Evolutionary conservation across 2,888 invertebrate genomes (phyloP), one percentile per base, ranked within the genome.

Genomic region (Eumerus sabulonum): DNA sequence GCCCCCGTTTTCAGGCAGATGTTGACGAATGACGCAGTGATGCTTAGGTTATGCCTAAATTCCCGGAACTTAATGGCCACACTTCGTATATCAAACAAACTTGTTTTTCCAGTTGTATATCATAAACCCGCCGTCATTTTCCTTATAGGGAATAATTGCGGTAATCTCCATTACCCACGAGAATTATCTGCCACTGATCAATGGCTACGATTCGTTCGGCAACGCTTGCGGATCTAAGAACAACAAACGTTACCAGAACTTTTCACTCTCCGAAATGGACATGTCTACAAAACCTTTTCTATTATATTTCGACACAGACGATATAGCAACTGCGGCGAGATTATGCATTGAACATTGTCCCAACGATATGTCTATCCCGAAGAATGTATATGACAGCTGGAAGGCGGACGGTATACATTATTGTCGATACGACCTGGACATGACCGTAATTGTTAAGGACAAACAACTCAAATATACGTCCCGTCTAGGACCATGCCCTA

Each of bases 281-380:
- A 96, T 95, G 50, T 90, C 92, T 35, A 92, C 94, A 82, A 94
- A 93, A 85, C 94, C 93, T 83, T 93, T 92, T 86, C 90, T 98
- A 40, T 94, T 97, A 84, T 97, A 95, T 87, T 93, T 97, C 90
- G 94, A 97, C 87, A 90, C 95, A 1, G 91, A 90, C 70, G 92
- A 96, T 85, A 90, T 96, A 9, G 91, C 92, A 66, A 91, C 92
- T 76, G 94, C 96, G 0, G 88, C 96, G 16, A 95, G 96, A 90
- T 93, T 98, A 82, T 98, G 98, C 88, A 96, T 98, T 0, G 94
- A 95, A 85, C 90, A 94, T 88, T 98, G 98, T 87, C 98, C 98
- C 0, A 91, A 91, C 73, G 90, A 88, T 71, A 91, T 91, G 27
- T 88, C 88, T 1, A 90, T 90, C 12, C 88, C 93, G 9, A 85